Conservation (phyloP, 2,888 invertebrate genomes). For the Rotaria sp. region DNA sequence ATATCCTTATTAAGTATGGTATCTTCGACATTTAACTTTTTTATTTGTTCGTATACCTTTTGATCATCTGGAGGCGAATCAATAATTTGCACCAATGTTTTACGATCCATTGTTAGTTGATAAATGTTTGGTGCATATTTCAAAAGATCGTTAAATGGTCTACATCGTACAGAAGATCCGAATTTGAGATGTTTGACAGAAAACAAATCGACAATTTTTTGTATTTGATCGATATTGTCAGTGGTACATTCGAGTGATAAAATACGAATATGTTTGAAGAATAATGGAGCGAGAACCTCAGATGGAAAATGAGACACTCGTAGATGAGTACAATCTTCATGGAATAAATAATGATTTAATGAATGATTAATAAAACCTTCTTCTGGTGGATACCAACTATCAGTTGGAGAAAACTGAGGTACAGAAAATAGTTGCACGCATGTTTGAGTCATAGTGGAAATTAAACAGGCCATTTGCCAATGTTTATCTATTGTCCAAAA, state of each 20-base stretch:
- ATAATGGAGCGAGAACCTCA: neutral
- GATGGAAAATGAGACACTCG: neutral
- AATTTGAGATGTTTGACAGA: neutral
- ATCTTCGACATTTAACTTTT: neutral
- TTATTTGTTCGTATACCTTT: neutral
- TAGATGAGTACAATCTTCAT: neutral
- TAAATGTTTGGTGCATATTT: neutral
- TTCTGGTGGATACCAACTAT: neutral
- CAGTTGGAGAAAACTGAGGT: neutral
- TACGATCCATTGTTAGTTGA: neutral
- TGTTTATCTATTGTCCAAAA: neutral
- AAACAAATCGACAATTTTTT: neutral
- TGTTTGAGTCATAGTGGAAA: neutral
- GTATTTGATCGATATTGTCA: neutral
- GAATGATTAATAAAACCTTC: neutral
- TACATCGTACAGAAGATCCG: fast-evolving
- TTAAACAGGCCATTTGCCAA: neutral
- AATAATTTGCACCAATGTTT: neutral
- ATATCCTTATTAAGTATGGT: neutral
- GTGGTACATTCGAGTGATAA: neutral
- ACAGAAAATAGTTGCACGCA: neutral
- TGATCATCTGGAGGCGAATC: neutral
- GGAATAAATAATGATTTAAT: neutral
- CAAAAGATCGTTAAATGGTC: neutral
- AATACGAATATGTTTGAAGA: neutral